Base-by-base conservation (phyloP, 2,888 invertebrate species). In the Drosophila demipolita region DNA sequence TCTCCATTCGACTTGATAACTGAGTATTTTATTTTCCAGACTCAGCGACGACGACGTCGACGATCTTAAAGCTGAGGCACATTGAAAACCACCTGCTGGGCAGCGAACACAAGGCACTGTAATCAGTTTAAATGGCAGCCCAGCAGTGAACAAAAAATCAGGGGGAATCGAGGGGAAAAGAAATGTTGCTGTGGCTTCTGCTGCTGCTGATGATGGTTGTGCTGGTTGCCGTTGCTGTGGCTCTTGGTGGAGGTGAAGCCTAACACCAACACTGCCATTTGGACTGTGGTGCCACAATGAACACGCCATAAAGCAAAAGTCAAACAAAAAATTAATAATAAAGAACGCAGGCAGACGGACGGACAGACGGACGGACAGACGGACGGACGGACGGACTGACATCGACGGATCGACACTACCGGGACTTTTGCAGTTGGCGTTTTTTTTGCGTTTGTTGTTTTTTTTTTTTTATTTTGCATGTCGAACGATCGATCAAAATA, bases 271-370 rank as follows among this genome's bases (percentile, higher is more conserved):
- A 66, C 71, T 81, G 78, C 69, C 81, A 81, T 77, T 78, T 78
- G 71, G 85, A 66, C 67, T 76, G 83, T 75, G 83, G 82, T 80
- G 87, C 80, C 79, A 88, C 87, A 90, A 90, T 84, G 89, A 87
- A 82, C 87, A 89, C 80, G 73, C 79, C 89, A 90, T 90, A 90
- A 87, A 90, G 89, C 90, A 86, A 89, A 87, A 87, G 90, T 87
- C 87, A 87, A 87, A 90, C 90, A 88, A 90, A 81, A 90, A 90
- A 87, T 87, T 87, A 87, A 87, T 87, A 87, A 88, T 78, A 89
- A 80, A 20, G 20, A 38, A 55, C 23, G 67, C 60, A 65, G n/a
- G 5, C 29, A 15, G 38, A 61, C 65, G 66, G 20, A 1, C 54
- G 0, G 36, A 6, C 17, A 0, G 17, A 12, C 23, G 11, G 58